A percentile compares a stretch with the other conserved stretches of the same genome.
These are phyloP conservation scores for Bryconaethiops microstoma DNA, from an alignment of 2,797 vertebrate species.

Conservation along the genomic window DNA sequence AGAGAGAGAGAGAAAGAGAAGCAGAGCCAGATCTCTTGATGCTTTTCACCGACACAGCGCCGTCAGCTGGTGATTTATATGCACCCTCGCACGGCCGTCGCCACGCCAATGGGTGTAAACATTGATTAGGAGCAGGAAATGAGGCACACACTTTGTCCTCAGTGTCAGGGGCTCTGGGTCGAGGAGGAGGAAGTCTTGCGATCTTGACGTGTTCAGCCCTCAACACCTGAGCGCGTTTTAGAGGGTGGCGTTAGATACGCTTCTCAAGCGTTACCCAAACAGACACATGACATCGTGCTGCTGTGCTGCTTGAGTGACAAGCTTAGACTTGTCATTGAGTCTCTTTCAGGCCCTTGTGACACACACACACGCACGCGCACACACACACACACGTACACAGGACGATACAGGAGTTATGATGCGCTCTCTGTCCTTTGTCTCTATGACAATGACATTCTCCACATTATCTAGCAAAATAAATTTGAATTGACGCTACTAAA, in stretches of 20 bases:
- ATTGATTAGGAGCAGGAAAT: conserved; percentile 80
- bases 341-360: conserved; percentile 44
- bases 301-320: conserved; percentile 58
- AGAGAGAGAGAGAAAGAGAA: conserved; percentile 53
- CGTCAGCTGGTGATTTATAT: conserved; percentile 76
- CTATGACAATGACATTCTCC: conserved; percentile 57
- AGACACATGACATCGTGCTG: conserved; percentile 58
- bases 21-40: conserved; percentile 52
- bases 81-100: conserved; percentile 63
- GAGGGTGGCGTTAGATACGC: conserved; percentile 80
- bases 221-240: conserved; percentile 79
- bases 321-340: conserved; percentile 54
- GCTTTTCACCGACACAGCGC: conserved; percentile 56
- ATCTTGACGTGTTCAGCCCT: conserved; percentile 74
- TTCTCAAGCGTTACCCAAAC: conserved; percentile 63
- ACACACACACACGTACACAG: too few species aligned
- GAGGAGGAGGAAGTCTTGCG: conserved; percentile 66
- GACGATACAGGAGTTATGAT: conserved; percentile 62
- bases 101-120: conserved; percentile 73
- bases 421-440: conserved; percentile 66
- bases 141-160: conserved; percentile 78
- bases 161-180: conserved; percentile 73
- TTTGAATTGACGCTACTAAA: conserved; percentile 37
- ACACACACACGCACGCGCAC: conserved; percentile 10
- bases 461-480: conserved; percentile 28